Percentiles rank a stretch among this genome's conserved stretches.
These are phyloP conservation scores for Chymomyza fuscimana DNA, from an alignment of 2,888 invertebrate genomes.

Conservation along the genomic window DNA sequence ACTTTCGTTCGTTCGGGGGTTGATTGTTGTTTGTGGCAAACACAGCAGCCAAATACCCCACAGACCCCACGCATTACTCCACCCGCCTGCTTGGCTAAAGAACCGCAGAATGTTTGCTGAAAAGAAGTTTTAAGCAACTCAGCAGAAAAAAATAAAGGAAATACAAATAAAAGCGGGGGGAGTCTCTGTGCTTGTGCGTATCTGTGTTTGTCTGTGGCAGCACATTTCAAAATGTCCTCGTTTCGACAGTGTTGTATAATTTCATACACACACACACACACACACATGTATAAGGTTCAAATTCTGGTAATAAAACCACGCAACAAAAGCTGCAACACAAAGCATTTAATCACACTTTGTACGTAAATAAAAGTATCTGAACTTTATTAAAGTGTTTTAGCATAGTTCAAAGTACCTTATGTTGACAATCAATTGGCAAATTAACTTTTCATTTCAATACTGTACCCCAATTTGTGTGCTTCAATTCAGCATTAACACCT, in stretches of 20 bases:
- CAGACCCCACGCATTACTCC: conserved; percentile 35
- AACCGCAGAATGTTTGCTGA: conserved; percentile 51
- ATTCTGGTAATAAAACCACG: conserved; percentile 58
- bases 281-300: not conserved
- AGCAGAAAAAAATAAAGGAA: conserved; percentile 59
- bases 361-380: not conserved
- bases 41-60: conserved; percentile 44
- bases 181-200: conserved; percentile 1
- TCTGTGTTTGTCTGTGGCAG: conserved; percentile 56
- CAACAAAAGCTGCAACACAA: conserved; percentile 65
- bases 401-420: not conserved
- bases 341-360: conserved; percentile 70
- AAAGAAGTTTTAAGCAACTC: conserved; percentile 74
- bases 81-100: not conserved
- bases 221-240: conserved; percentile 59
- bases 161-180: conserved; percentile 42
- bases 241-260: conserved; percentile 51
- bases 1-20: conserved; percentile 57
- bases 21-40: conserved; percentile 61
- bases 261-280: conserved; percentile 27
- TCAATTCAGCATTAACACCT: conserved; percentile 66
- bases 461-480: conserved; percentile 47
- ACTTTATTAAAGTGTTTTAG: not conserved
- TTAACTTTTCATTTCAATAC: conserved; percentile 69
- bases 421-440: conserved; percentile 60